Base-by-base conservation (phyloP, 92 coral and sea anemone species). In the Epizoanthus scotinus region DNA sequence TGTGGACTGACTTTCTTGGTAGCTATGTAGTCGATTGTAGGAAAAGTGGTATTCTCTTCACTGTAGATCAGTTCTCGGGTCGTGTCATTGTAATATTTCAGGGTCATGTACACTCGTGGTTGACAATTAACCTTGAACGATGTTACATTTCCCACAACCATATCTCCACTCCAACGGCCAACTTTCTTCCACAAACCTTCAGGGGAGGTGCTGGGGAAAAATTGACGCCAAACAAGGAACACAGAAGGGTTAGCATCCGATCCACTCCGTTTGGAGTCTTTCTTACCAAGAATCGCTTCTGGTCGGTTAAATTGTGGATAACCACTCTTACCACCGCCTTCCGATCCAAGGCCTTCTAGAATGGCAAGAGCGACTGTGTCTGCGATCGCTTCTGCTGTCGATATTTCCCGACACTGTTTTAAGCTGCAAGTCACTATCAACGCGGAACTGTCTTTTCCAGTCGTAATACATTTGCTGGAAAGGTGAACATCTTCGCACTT, bases 221-320 rank as follows among this genome's bases (percentile, higher is more conserved):
- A 31, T 77, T 61, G 82, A 40, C 82, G 50, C 82, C 82, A 77
- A 19, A 77, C 67, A 57, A 77, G n/a, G 52, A 77, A 77, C 82
- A 77, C 82, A 77, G 19, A 60, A 36, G 70, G 62, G 34, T 54
- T 40, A 13, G 56, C 66, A 34, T 75, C 47, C 15, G 29, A 63
- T 17, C 52, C 49, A 20, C 19, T 77, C 31, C 31, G 42, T 28
- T 38, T 59, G 34, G 78, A 50, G 28, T 77, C 42, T 22, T 49
- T 44, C 24, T 77, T 34, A 15, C 12, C 70, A 57, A 31, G 22
- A 49, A 44, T 77, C 42, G 68, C 49, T 57, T 56, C 50, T 22
- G 44, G 28, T 27, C 68, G 69, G 54, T 59, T 22, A 29, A 77
- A 77, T 66, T 36, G 52, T 31, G 69, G 82, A 57, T 61, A 77